A percentile compares a stretch with the other conserved stretches of the same genome.
phyloP scores from a whole-genome alignment of 2,888 invertebrate species.

The Cordilura impudica region DNA sequence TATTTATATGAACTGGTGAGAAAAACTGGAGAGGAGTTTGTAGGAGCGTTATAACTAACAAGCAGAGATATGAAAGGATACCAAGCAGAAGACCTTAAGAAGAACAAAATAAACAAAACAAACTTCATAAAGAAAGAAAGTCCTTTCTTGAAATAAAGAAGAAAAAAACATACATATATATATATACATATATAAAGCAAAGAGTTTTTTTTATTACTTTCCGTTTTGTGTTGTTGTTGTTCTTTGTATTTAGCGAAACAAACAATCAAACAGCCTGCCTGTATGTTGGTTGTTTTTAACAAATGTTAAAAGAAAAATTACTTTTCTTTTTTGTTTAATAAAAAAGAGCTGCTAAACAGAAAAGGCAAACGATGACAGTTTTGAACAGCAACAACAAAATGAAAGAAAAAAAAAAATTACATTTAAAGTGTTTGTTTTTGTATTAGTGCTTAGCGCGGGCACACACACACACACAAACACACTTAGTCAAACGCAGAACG shows the following conservation, averaged over 20 bases:
- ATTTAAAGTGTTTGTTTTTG: slow-evolving; percentile 9
- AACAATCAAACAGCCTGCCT: background rate
- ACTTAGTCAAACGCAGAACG: background rate
- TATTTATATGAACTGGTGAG: slow-evolving; percentile 25
- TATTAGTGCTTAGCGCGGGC: slow-evolving; percentile 21
- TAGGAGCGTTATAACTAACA: background rate
- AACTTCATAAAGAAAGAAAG: background rate
- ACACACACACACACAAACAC: background rate
- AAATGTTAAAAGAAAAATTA: slow-evolving; percentile 55
- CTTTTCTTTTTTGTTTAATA: no score
- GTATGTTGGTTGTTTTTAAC: background rate
- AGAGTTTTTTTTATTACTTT: slow-evolving; percentile 46
- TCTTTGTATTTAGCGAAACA: background rate
- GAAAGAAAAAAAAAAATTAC: slow-evolving; percentile 17
- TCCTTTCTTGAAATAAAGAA: background rate
- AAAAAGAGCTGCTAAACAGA: slow-evolving; percentile 40
- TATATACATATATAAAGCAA: background rate
- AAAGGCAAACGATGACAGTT: slow-evolving; percentile 43
- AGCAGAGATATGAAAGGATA: background rate
- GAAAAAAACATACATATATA: background rate
- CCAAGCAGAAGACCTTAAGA: background rate
- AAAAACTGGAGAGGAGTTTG: slow-evolving; percentile 31
- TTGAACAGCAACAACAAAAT: slow-evolving; percentile 30
- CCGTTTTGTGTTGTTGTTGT: slow-evolving; percentile 14
- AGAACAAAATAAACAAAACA: background rate